Evolutionary conservation across 92 coral and sea anemone species (phyloP), one percentile per base, ranked within the genome.

Genomic region (Anthopleura xanthogrammica): DNA sequence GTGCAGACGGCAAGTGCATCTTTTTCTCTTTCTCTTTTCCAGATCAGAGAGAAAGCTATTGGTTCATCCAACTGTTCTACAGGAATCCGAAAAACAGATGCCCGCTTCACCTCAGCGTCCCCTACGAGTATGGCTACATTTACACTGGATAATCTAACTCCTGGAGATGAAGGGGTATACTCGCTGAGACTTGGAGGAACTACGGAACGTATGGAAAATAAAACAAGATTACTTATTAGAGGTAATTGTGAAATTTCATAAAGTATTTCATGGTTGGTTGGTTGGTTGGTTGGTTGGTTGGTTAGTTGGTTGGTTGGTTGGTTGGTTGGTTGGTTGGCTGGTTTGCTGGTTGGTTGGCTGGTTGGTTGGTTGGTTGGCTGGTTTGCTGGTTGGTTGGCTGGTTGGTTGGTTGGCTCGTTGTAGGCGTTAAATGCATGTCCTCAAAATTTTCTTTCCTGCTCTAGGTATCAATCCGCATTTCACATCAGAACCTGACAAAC

Each of bases 161-260:
- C 74, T 68, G 42, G 29, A 68, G 74, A 68, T 68, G 41, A 68
- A 36, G 74, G 74, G 40, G 11, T 68, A 8, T 68, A 68, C 74
- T 68, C 74, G 5, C 16, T 68, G 9, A 24, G 74, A 68, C 74
- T 68, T 68, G 74, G 17, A 68, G 74, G 74, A 68, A 68, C 74
- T 36, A 13, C 43, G 16, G 2, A 23, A 29, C 2, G 1, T 22
- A 68, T 68, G 74, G 74, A 68, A 42, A 23, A 36, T 29, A 68
- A 68, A 68, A 68, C 74, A 68, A 68, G 46, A 11, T 43, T 68
- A 6, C 8, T 68, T 12, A 22, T 68, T 12, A 29, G 42, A 68
- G 74, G 74, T 68, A 11, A 54, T 54, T 14, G 16, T 2, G 0
- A 50, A 50, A 11, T 50, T 50, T 50, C 54, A 50, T 50, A 5